Evolutionary conservation across 2,113 vertebrate genomes (phyloP).

Genomic region (Miniopterus natalensis): DNA sequence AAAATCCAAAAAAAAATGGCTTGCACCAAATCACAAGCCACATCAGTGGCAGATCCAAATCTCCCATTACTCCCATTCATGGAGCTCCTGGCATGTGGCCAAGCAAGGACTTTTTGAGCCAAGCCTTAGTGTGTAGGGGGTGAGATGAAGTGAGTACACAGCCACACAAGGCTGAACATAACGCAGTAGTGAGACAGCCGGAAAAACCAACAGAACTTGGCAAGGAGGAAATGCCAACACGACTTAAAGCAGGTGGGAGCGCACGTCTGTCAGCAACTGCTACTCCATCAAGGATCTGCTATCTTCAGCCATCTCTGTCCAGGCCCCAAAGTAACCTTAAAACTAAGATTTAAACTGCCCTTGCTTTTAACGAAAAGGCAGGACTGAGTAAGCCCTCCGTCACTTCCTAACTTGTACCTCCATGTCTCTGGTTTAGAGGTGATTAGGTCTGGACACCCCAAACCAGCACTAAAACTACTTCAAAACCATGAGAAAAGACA

Average conservation of each 20-base stretch:
- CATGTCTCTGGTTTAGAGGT: not conserved
- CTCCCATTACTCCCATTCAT: not conserved
- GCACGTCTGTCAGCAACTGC: not conserved
- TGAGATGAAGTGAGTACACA: not conserved
- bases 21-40: not conserved
- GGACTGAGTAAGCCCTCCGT: not conserved
- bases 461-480: constrained; percentile 7
- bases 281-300: not conserved
- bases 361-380: constrained; percentile 8
- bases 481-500: not conserved
- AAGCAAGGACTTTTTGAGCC: not conserved
- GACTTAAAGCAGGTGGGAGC: not conserved
- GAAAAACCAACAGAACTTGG: not conserved
- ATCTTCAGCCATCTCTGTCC: not conserved
- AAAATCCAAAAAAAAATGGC: not conserved
- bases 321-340: not conserved
- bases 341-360: not conserved
- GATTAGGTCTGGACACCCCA: not conserved
- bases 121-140: not conserved
- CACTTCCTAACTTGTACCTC: not conserved
- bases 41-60: not conserved
- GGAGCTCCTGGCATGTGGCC: not conserved
- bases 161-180: not conserved
- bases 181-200: not conserved
- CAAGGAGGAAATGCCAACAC: not conserved